Base-by-base conservation (phyloP, 2,113 vertebrate species). In the Hipposideros armiger region DNA sequence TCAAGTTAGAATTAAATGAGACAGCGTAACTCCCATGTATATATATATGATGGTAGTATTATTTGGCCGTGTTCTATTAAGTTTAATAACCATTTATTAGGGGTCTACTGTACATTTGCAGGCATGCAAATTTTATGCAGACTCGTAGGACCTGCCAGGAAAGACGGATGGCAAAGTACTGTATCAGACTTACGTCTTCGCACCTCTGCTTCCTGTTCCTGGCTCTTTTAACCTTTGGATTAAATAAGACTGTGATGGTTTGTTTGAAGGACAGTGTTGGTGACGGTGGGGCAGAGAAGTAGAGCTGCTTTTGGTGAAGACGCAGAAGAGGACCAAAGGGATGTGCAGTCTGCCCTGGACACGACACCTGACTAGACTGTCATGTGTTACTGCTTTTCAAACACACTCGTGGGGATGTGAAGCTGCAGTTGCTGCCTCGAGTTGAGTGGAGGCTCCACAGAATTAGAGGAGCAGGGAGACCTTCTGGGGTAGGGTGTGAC, bases 1-100 rank as follows among this genome's bases (percentile, higher is more conserved):
- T 69, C 15, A 86, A 47, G 4, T 92, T 74, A 94, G 64, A 82
- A 42, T 81, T 82, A 70, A 92, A 86, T 42, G 54, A 58, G 20
- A 72, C 5, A 13, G 4, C 40, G 28, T 30, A 84, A 26, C 10
- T 50, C 42, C 17, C 56, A 4, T 16, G 28, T 64, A 9, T 70
- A 26, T 64, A 16, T 76, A 2, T 42, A 32, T 52, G 50, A 10
- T 56, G 22, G 19, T 22, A 20, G 8, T 32, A 28, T 45, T 66
- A 82, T 47, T 11, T 66, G n/a, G 26, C 11, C 22, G 47, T 36
- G 4, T 16, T 77, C 6, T n/a, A 30, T 22, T 95, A n/a, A 45
- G 36, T 13, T 24, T 10, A 45, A 16, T 60, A n/a, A 14, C 81
- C 42, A 28, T 19, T 77, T 62, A 28, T 47, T 52, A 54, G 36